phyloP scores from a whole-genome alignment of 2,888 invertebrate species.

The Microchrysa polita region DNA sequence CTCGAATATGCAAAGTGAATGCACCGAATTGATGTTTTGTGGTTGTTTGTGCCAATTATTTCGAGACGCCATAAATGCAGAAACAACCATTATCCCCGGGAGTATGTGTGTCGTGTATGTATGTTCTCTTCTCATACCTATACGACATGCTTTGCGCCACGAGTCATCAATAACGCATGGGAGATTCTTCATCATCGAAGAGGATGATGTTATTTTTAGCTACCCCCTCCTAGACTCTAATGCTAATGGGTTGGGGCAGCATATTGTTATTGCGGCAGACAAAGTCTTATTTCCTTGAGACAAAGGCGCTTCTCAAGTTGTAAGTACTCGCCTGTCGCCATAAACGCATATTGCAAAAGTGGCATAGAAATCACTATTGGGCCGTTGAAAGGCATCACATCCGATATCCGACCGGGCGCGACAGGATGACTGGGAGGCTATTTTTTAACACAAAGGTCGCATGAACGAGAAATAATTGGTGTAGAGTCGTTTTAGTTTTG shows the following conservation, averaged over 20 bases:
- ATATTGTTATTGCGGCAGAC: too few species aligned
- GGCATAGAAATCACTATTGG: background rate
- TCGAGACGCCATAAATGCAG: conserved; percentile 25
- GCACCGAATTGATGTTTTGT: conserved; percentile 31
- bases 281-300: too few species aligned
- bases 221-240: too few species aligned
- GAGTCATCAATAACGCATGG: too few species aligned
- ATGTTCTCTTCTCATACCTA: too few species aligned
- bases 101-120: too few species aligned
- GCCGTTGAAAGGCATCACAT: too few species aligned
- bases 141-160: too few species aligned
- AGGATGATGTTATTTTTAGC: too few species aligned
- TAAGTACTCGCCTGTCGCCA: background rate
- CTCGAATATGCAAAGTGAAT: conserved; percentile 21
- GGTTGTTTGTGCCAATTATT: conserved; percentile 29
- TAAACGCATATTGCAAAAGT: conserved; percentile 11
- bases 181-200: too few species aligned
- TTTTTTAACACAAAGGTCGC: conserved; percentile 46
- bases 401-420: background rate
- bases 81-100: conserved; percentile 21
- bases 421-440: conserved; percentile 29
- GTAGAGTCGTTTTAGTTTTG: background rate
- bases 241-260: too few species aligned
- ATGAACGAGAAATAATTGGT: conserved; percentile 33
- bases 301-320: background rate